A percentile compares a stretch with the other conserved stretches of the same genome.
Evolutionary conservation across 2,113 vertebrate genomes (phyloP).

Genomic region (Eclectus roratus): DNA sequence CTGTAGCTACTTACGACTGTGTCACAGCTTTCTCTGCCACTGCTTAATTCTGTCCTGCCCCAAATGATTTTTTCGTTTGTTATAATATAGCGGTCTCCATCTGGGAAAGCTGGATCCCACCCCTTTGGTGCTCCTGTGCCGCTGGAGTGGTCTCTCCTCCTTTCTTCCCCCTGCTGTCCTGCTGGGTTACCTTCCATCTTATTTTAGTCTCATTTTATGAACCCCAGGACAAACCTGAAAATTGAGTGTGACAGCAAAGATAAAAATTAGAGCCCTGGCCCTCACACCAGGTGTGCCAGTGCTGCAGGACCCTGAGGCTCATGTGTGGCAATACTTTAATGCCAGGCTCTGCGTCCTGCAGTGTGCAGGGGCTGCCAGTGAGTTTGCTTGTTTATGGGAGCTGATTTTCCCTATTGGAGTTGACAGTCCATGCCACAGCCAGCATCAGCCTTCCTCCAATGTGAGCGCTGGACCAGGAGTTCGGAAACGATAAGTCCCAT

Average conservation of each 20-base stretch:
- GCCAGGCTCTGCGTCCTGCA: not conserved
- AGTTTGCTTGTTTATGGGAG: not conserved
- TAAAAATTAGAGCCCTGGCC: not conserved
- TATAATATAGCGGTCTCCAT: not conserved
- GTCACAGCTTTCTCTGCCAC: rapidly evolving
- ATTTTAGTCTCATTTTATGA: slow-evolving; percentile 1
- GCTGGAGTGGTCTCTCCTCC: not conserved
- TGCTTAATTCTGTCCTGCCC: not conserved
- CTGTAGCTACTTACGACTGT: not conserved
- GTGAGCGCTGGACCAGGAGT: not conserved
- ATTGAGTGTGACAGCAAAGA: not conserved
- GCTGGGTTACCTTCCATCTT: not conserved
- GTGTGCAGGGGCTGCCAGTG: not conserved
- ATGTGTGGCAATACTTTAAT: not conserved
- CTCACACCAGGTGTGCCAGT: not conserved
- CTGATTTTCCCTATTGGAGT: slow-evolving; percentile 45
- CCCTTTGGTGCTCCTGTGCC: not conserved
- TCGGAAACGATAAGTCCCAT: not conserved
- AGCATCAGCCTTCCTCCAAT: not conserved
- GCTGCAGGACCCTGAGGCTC: not conserved
- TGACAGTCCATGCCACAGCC: rapidly evolving
- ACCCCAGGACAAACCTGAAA: slow-evolving; percentile 11
- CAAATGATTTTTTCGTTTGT: not conserved
- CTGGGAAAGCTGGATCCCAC: not conserved
- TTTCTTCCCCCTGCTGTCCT: no score